Conservation (phyloP, 2,888 invertebrate species). For the Amorpha juglandis region DNA sequence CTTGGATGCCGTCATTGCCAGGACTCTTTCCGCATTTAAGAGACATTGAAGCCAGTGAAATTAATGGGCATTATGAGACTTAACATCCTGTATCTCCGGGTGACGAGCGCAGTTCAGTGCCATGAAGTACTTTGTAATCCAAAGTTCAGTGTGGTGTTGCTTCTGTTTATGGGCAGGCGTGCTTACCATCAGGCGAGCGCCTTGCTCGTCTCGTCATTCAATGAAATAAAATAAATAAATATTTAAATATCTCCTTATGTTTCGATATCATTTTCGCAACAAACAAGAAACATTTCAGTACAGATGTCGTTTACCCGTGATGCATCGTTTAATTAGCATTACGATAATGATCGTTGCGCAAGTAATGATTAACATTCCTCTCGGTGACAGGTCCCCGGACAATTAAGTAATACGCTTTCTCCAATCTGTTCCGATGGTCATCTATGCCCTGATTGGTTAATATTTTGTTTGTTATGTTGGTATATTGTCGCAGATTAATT, state of each 20-base stretch:
- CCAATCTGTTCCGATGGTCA: conserved; percentile 29
- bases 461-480: conserved; percentile 1
- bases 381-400: conserved; percentile 50
- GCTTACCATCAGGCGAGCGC: no score
- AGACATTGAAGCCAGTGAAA: no score
- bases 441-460: conserved; percentile 20
- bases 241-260: neutral
- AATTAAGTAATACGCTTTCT: conserved; percentile 69
- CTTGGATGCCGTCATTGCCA: no score
- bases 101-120: no score
- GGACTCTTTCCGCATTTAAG: no score
- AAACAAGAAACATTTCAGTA: conserved; percentile 4
- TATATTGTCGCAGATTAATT: neutral
- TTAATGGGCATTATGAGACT: no score
- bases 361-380: conserved; percentile 64
- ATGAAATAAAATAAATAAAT: no score
- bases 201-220: no score
- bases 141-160: no score
- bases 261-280: neutral
- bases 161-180: no score
- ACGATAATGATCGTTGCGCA: conserved; percentile 60
- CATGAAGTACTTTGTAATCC: no score
- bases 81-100: no score
- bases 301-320: conserved; percentile 23
- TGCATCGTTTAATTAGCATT: conserved; percentile 51